Evolutionary conservation across 2,888 invertebrate genomes (phyloP), one percentile per base, ranked within the genome.

Genomic region (Leptarthrus brevirostris): DNA sequence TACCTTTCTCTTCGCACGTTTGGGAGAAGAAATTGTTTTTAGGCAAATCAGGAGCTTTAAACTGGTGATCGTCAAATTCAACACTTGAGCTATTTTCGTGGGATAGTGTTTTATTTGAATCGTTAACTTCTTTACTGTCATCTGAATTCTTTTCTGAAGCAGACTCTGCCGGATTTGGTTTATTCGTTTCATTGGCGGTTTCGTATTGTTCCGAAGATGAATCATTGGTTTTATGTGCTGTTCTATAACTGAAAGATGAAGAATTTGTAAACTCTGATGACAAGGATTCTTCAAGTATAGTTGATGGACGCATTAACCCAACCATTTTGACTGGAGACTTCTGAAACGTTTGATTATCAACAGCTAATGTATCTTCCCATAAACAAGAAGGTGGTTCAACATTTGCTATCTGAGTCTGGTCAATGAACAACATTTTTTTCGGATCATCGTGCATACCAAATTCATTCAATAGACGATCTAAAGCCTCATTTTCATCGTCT

Each of bases 241-340:
- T 75, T 36, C 64, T 49, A 40, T 26, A 75, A 58, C 74, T 75
- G 3, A 54, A 72, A 2, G 72, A 52, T 16, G 74, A 72, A 5
- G 40, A 16, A 14, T 47, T 20, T 10, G 74, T 70, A 10, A 3
- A 20, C 5, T 69, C 52, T 1, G 69, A 34, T 36, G 52, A 34
- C 4, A 44, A 34, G 3, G 76, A 74, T 58, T 82, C 82, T 73
- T 85, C 85, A 16, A 84, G 73, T 34, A 85, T 85, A 22, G 85
- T 85, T 0, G 85, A 85, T 3, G 84, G 85, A 1, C 85, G 81
- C 64, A 84, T 16, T 2, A 83, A 74, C 0, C 84, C 84, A 0
- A 84, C 81, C 81, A 83, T 82, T 77, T 85, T 84, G 0, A 83
- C 81, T 0, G 85, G 85, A 1, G 85, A 84, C 2, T 81, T 80